Percentiles rank a stretch among this genome's conserved stretches.
These are phyloP conservation scores for Goniozus legneri DNA, from an alignment of 1,140 invertebrate species.

Conservation along the genomic window DNA sequence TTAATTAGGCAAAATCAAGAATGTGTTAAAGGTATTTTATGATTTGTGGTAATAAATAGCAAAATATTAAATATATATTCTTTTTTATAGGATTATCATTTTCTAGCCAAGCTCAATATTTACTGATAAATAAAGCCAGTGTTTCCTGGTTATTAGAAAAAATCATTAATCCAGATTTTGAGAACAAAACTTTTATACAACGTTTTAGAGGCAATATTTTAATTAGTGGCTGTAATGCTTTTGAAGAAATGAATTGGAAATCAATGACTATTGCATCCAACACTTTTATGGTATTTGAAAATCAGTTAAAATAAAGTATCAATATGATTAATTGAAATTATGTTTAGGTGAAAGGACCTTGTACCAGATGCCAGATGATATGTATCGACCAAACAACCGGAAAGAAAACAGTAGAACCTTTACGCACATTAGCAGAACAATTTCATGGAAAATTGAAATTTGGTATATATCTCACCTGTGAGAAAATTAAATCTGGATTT, in stretches of 20 bases:
- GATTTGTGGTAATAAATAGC: neutral
- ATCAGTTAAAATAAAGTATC: neutral
- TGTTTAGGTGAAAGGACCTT: constrained; percentile 71
- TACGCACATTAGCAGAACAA: constrained; percentile 73
- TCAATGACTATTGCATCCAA: constrained; percentile 66
- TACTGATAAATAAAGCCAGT: constrained; percentile 76
- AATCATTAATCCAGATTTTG: constrained; percentile 56
- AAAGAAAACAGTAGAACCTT: constrained; percentile 74
- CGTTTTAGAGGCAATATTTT: constrained; percentile 70
- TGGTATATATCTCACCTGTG: constrained; percentile 66
- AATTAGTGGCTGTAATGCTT: constrained; percentile 60
- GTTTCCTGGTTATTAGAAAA: constrained; percentile 65
- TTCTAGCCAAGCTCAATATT: constrained; percentile 84
- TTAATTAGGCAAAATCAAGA: constrained; percentile 62
- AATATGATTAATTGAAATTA: neutral
- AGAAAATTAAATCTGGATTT: constrained; percentile 14
- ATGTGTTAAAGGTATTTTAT: too few relatives aligned
- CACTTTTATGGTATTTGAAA: constrained; percentile 61
- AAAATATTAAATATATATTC: constrained; percentile 22
- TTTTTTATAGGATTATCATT: constrained; percentile 62
- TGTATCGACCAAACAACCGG: constrained; percentile 86
- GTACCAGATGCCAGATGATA: constrained; percentile 90
- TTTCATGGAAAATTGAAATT: constrained; percentile 74
- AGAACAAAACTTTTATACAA: constrained; percentile 57
- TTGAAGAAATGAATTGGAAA: constrained; percentile 76